Evolutionary conservation across 1,140 invertebrate species (phyloP).

Genomic region (Listronotus bonariensis): DNA sequence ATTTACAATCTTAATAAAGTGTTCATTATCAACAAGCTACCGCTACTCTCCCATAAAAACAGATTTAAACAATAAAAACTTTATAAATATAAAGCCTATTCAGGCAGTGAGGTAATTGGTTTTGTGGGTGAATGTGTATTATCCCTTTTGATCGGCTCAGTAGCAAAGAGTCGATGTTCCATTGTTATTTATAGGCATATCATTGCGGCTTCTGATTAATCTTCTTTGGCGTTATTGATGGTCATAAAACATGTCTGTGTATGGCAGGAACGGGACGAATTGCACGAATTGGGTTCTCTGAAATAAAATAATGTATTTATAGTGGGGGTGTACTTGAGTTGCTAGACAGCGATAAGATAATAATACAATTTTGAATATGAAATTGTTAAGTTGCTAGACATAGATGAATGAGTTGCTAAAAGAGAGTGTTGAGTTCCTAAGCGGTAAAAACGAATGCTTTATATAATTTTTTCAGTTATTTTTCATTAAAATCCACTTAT

Average conservation of each 20-base stretch:
- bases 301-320: too few relatives aligned
- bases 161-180: slow-evolving; percentile 28
- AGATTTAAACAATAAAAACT: slow-evolving; percentile 21
- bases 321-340: too few relatives aligned
- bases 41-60: slow-evolving; percentile 16
- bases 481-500: too few relatives aligned
- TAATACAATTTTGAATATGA: too few relatives aligned
- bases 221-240: slow-evolving; percentile 34
- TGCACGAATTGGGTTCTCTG: not conserved
- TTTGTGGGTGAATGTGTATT: slow-evolving; percentile 35
- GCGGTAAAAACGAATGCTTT: too few relatives aligned
- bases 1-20: too few relatives aligned
- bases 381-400: too few relatives aligned
- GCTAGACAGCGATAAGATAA: too few relatives aligned
- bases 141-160: slow-evolving; percentile 32
- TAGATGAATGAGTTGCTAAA: too few relatives aligned
- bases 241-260: slow-evolving; percentile 25
- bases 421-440: too few relatives aligned
- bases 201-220: slow-evolving; percentile 38
- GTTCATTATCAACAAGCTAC: too few relatives aligned
- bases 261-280: not conserved
- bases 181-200: slow-evolving; percentile 39
- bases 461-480: too few relatives aligned
- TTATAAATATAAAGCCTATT: slow-evolving; percentile 31
- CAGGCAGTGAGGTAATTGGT: slow-evolving; percentile 33